A percentile compares a stretch with the other conserved stretches of the same genome.
These are phyloP conservation scores for Australoheros facetus DNA, from an alignment of 2,797 vertebrate species.

Conservation along the genomic window DNA sequence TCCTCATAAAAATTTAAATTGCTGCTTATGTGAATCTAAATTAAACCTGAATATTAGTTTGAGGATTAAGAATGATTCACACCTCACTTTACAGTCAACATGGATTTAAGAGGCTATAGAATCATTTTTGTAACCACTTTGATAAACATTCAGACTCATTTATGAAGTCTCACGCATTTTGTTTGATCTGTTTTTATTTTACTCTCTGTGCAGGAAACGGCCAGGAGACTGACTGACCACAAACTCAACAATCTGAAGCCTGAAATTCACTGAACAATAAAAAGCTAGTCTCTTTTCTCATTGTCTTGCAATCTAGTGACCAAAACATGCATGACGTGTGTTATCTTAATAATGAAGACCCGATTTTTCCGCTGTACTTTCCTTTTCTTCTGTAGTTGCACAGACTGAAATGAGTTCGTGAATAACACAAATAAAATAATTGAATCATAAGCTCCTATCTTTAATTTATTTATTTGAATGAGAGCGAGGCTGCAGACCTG, in stretches of 20 bases:
- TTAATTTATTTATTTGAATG: neutral
- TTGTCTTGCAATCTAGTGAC: neutral
- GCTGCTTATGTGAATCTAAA: neutral
- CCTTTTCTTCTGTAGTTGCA: neutral
- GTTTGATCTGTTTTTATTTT: neutral
- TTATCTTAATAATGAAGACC: neutral
- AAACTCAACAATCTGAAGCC: neutral
- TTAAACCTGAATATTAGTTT: neutral
- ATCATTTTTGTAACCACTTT: fast-evolving
- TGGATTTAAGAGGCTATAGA: neutral
- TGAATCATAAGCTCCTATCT: neutral
- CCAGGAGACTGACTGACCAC: neutral
- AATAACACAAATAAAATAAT: neutral
- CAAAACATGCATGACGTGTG: neutral
- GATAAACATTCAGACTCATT: neutral
- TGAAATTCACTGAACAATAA: neutral
- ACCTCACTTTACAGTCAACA: neutral
- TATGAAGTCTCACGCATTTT: neutral
- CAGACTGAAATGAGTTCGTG: neutral
- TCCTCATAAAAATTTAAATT: neutral
- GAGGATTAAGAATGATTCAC: neutral
- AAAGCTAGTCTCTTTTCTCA: neutral
- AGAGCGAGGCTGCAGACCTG: neutral
- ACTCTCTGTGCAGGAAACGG: neutral
- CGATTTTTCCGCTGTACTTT: too few relatives aligned